Conservation (phyloP, 2,888 invertebrate genomes). For the Eupelmus urozonus region DNA sequence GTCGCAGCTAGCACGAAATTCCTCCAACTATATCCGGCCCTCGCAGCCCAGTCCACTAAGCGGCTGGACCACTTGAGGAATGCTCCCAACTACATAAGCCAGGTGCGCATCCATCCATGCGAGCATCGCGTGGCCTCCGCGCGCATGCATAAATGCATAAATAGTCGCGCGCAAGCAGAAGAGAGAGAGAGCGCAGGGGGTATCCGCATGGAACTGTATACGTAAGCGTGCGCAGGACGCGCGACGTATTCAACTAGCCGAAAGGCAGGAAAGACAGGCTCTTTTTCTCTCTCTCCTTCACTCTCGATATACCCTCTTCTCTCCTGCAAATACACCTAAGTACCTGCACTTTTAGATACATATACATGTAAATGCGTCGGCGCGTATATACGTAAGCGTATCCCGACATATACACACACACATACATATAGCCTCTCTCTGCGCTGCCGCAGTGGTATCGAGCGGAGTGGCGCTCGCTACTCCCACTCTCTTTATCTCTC, state of each 20-base stretch:
- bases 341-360: slow-evolving; percentile 1
- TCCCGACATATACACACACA: slow-evolving; percentile 47
- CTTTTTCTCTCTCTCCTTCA: no score
- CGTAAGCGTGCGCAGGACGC: background rate
- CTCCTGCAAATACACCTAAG: background rate
- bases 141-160: background rate
- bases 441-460: slow-evolving; percentile 76
- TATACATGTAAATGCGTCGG: background rate
- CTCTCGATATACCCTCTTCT: background rate
- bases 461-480: slow-evolving; percentile 69
- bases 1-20: no score
- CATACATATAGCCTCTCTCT: slow-evolving; percentile 60
- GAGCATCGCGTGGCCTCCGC: background rate
- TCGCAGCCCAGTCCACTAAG: no score
- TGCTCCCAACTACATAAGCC: no score
- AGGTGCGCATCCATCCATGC: no score
- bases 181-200: background rate
- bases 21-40: no score
- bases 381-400: background rate
- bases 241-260: no score
- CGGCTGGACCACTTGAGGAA: no score
- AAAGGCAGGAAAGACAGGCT: no score
- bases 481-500: slow-evolving; percentile 61
- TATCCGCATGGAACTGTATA: slow-evolving; percentile 39
- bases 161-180: background rate